Percentiles rank a stretch among this genome's conserved stretches.
Evolutionary conservation across 1,140 invertebrate genomes (phyloP).

Genomic region (Magallana angulata): DNA sequence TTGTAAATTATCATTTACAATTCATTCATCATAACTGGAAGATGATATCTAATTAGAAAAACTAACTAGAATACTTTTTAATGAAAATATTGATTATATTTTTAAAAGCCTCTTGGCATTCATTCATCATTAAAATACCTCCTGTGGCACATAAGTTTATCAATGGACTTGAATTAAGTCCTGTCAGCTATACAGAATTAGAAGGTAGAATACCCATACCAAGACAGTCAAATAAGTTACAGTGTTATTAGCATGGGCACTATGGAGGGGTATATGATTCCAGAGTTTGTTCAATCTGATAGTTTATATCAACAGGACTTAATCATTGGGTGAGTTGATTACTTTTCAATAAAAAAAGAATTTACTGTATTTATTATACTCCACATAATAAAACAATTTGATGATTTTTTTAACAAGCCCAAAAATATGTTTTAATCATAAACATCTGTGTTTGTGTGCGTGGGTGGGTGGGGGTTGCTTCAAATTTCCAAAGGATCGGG

Average conservation of each 20-base stretch:
- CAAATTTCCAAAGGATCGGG: too few species aligned
- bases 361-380: too few species aligned
- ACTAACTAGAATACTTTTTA: neutral
- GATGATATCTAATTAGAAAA: too few species aligned
- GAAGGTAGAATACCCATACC: neutral
- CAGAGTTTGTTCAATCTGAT: neutral
- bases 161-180: neutral
- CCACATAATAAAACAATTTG: too few species aligned
- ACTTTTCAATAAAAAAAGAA: neutral
- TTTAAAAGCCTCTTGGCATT: neutral
- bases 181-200: neutral
- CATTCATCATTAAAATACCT: slow-evolving; percentile 1
- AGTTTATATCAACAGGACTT: slow-evolving; percentile 24
- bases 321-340: slow-evolving; percentile 2
- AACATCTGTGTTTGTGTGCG: too few species aligned
- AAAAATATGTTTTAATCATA: too few species aligned
- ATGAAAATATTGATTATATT: neutral
- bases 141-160: neutral
- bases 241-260: neutral
- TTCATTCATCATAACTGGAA: too few species aligned
- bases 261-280: neutral
- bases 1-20: too few species aligned
- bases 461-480: too few species aligned
- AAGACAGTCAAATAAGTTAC: neutral
- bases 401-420: too few species aligned